phyloP scores from a whole-genome alignment of 2,797 vertebrate species.

The Erpetoichthys calabaricus region DNA sequence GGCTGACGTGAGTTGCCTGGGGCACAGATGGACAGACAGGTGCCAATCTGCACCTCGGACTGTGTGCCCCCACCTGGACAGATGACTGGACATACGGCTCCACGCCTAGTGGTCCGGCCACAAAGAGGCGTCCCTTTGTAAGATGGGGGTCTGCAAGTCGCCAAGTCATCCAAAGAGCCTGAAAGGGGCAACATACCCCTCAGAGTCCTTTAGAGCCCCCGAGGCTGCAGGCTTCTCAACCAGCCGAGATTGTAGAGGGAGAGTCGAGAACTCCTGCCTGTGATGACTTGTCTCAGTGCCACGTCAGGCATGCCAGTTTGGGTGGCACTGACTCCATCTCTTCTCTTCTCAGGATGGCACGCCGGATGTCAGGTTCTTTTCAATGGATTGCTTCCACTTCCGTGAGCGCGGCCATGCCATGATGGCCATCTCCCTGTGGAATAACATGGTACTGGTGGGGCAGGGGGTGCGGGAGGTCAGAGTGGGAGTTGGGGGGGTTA shows the following conservation, averaged over 20 bases:
- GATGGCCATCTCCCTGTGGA: constrained; percentile 80
- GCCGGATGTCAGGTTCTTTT: constrained; percentile 65
- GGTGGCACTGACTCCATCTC: background rate
- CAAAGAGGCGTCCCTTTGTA: too few species aligned
- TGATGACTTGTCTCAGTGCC: too few species aligned
- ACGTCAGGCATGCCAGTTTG: too few species aligned
- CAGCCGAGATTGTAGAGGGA: too few species aligned
- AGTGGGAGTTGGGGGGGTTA: background rate
- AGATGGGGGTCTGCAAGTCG: too few species aligned
- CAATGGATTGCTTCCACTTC: constrained; percentile 81
- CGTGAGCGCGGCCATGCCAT: constrained; percentile 65
- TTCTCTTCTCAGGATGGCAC: constrained; percentile 44
- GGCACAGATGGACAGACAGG: background rate
- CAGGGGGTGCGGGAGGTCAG: background rate
- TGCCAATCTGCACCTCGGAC: background rate
- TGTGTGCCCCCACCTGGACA: background rate
- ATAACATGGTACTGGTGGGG: constrained; percentile 71
- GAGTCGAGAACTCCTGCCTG: too few species aligned
- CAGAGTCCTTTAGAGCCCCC: too few species aligned
- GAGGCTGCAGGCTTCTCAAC: too few species aligned
- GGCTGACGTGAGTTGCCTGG: constrained; percentile 43
- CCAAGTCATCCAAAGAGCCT: too few species aligned
- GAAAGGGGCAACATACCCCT: too few species aligned
- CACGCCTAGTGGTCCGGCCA: too few species aligned
- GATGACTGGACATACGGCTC: too few species aligned